Conservation (phyloP, 2,113 vertebrate genomes). For the Philantomba maxwellii region DNA sequence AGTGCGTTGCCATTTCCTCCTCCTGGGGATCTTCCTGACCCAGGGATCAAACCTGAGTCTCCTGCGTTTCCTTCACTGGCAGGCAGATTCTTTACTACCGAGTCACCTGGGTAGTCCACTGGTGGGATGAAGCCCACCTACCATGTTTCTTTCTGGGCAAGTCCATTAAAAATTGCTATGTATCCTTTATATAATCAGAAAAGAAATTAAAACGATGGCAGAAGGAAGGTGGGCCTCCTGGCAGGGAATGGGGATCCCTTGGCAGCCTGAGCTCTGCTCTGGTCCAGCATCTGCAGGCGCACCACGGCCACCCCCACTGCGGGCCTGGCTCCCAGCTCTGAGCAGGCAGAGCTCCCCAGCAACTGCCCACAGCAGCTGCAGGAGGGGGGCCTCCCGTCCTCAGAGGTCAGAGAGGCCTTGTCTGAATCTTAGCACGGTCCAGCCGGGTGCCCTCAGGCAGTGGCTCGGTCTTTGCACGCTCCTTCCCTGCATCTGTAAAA, state of each 20-base stretch:
- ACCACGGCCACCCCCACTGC: accelerated
- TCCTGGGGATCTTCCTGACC: background rate
- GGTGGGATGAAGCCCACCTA: background rate
- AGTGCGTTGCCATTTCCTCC: background rate
- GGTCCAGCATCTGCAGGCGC: accelerated
- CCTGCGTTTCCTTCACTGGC: background rate
- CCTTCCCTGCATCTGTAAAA: background rate
- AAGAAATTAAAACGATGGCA: background rate
- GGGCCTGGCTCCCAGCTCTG: background rate
- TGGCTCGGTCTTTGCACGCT: background rate
- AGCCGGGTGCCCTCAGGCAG: too few species aligned
- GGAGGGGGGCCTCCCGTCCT: background rate
- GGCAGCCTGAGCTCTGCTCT: background rate
- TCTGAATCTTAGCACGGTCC: background rate
- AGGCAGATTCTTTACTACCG: background rate
- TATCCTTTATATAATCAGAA: background rate
- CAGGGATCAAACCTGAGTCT: background rate
- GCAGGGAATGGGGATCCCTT: background rate
- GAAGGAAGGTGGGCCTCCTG: background rate
- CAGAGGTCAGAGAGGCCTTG: background rate
- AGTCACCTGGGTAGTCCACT: background rate
- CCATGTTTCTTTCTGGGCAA: background rate
- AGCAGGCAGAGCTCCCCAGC: background rate
- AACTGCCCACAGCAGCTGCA: background rate
- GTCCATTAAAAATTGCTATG: background rate